Base-by-base conservation (phyloP, 2,888 invertebrate genomes). In the Drosophila silvestris region DNA sequence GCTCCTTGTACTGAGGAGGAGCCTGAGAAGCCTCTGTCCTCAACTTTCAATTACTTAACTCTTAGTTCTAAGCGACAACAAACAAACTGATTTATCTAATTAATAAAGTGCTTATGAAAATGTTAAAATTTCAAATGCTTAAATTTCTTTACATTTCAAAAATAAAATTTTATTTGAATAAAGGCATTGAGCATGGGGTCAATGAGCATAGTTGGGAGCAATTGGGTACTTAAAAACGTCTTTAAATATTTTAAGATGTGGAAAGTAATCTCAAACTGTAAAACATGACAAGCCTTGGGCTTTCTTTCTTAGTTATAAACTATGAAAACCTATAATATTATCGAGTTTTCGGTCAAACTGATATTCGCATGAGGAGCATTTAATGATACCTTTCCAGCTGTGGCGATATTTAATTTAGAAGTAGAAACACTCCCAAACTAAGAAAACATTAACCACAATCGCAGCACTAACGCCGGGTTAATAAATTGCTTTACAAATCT, bases 1-100 rank as follows among this genome's bases (percentile, higher is more conserved):
- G 93, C 39, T 93, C 93, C 39, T 80, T 92, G 63, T 91, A 85
- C 75, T 92, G 67, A 89, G 68, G 47, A 72, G 52, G 62, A 37
- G 10, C 16, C 75, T 91, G 66, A 81, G 70, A 51, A 78, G 39
- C 63, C n/a, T 41, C n/a, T 32, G 10, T 26, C n/a, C 60, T 37
- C 54, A 41, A 30, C 14, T 39, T 78, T 39, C 69, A 63, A 53
- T 65, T 77, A 70, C 74, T 60, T 69, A 71, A 72, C 63, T 57
- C 35, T 47, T 80, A 80, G 67, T 41, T 56, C 52, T 80, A 82
- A 79, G 79, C 61, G 59, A 79, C 66, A 77, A 66, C 53, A 65
- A 70, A 80, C 68, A 73, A 72, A 81, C 82, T 86, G 76, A 72
- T 72, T 50, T 74, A 61, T 70, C 44, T 51, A 14, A 53, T 54